A percentile compares a stretch with the other conserved stretches of the same genome.
Conservation (phyloP, 2,113 vertebrate genomes). For the Beaufortia kweichowensis region DNA sequence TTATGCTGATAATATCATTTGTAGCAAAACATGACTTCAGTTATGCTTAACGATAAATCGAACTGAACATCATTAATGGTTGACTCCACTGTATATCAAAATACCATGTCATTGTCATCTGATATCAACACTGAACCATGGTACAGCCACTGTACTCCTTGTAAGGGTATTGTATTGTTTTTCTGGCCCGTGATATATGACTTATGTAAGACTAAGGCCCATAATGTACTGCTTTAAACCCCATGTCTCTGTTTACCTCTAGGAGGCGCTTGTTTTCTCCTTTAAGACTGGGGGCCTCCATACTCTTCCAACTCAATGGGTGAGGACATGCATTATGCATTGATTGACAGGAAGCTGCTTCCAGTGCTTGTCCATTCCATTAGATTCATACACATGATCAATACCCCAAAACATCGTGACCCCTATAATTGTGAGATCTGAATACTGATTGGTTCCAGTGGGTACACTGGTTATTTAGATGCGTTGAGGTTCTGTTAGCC, state of each 20-base stretch:
- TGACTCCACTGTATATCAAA: not conserved
- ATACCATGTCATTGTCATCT: not conserved
- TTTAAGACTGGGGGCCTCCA: constrained; percentile 78
- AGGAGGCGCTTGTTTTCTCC: constrained; percentile 81
- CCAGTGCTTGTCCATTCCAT: constrained; percentile 22
- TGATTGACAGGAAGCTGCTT: constrained; percentile 40
- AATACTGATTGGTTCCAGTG: not conserved
- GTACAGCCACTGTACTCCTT: not conserved
- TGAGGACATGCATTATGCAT: constrained; percentile 69
- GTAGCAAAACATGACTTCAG: not conserved
- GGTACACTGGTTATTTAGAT: not conserved
- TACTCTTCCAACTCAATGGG: constrained; percentile 77
- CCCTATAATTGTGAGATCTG: not conserved
- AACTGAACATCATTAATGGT: not conserved
- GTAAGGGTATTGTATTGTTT: constrained; percentile 10
- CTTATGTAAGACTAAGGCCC: not conserved
- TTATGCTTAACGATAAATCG: no score
- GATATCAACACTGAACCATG: not conserved
- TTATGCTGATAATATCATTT: not conserved
- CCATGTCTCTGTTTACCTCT: constrained; percentile 77
- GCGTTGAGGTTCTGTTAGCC: not conserved
- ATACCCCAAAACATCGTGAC: not conserved
- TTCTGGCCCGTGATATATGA: constrained; percentile 25
- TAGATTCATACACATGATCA: constrained; percentile 37
- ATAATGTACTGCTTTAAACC: constrained; percentile 67